Evolutionary conservation across 1,140 invertebrate species (phyloP), one percentile per base, ranked within the genome.

Genomic region (Aphelenchoides besseyi): DNA sequence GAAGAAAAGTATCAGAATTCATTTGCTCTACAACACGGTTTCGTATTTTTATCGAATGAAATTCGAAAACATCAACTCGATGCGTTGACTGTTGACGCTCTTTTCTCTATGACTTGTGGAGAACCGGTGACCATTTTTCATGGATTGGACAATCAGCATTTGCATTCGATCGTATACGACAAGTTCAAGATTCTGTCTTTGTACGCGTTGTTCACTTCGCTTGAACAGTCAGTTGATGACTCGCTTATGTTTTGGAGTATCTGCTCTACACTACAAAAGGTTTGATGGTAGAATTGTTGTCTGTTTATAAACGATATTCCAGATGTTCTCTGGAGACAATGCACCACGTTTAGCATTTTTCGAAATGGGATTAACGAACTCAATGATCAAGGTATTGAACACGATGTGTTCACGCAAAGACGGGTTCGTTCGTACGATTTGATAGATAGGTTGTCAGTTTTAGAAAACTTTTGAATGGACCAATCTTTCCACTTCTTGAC

Each of bases 221-320:
- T 77, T 3, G 75, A 77, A 48, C 63, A 81, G 33, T 77, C 75
- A 12, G 73, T 70, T 36, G 23, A n/a, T 3, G 77, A 77, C 59
- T 33, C 53, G n/a, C 18, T 35, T 5, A 55, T 77, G 8, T 77
- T 80, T 37, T 77, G 75, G 75, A 77, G 75, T 52, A 74, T 80
- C 32, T 77, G 78, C 52, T 77, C 75, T 2, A 80, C 75, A 33
- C 73, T 77, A 3, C 77, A 77, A 61, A 77, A 77, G 69, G 72
- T 73, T n/a, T 18, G 2, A 2, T n/a, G 77, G 8, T 52, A 18
- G 1, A n/a, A 62, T 16, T 18, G 2, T n/a, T 9, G 3, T 23
- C 33, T 28, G 8, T 26, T 57, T 36, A 69, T 30, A 12, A 2
- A 35, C 8, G 12, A 2, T 5, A 74, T 2, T 73, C 23, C n/a